Percentiles rank a stretch among this genome's conserved stretches.
Conservation (phyloP, 2,888 invertebrate genomes). For the Eupithecia subumbrata region DNA sequence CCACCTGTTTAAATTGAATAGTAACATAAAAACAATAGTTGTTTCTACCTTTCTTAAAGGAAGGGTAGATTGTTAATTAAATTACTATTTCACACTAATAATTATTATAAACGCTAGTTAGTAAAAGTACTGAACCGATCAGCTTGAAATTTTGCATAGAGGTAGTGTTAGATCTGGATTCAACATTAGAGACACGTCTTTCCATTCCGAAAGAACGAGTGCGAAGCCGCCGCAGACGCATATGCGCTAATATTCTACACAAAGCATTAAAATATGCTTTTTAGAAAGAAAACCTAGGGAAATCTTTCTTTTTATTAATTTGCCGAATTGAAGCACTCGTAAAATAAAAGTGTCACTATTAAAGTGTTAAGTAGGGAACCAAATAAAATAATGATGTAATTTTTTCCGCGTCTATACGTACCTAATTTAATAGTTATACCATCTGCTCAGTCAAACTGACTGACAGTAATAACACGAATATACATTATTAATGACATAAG, state of each 20-base stretch:
- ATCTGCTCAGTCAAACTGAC: constrained; percentile 6
- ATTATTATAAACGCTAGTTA: not conserved
- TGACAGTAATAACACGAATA: constrained; percentile 19
- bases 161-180: not conserved
- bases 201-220: not conserved
- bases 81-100: not conserved
- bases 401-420: not conserved
- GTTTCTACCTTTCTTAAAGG: not conserved
- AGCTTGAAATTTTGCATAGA: not conserved
- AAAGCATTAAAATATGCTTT: too few relatives aligned
- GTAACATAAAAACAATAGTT: not conserved
- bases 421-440: not conserved
- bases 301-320: not conserved
- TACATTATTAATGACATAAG: constrained; percentile 21
- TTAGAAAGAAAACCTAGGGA: not conserved
- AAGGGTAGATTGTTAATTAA: not conserved
- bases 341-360: not conserved
- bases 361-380: not conserved
- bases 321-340: not conserved
- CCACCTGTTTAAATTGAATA: constrained; percentile 30
- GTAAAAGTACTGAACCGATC: not conserved
- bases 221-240: not conserved
- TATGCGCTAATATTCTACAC: too few relatives aligned
- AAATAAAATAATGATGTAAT: not conserved
- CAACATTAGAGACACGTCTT: not conserved